Conservation (phyloP, 2,113 vertebrate genomes). For the Poicephalus meyeri region DNA sequence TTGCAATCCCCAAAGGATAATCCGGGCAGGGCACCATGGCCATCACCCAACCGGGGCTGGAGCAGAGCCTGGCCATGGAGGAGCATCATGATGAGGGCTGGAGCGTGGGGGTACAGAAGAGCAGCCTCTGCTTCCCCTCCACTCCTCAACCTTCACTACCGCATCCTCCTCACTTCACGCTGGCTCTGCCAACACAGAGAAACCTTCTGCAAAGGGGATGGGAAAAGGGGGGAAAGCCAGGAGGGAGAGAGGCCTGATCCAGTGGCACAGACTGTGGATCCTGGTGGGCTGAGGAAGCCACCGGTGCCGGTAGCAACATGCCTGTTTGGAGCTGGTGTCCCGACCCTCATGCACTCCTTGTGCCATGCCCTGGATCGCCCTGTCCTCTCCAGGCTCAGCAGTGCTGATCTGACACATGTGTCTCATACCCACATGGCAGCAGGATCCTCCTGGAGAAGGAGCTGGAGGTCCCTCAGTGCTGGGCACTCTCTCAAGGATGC, state of each 20-base stretch:
- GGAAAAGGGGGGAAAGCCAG: background rate
- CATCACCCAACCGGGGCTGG: background rate
- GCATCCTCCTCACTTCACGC: background rate
- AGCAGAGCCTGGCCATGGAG: rapidly evolving
- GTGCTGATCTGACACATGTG: background rate
- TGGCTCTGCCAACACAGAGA: rapidly evolving
- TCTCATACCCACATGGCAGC: background rate
- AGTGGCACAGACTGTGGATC: background rate
- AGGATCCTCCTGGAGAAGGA: background rate
- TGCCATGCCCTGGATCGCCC: background rate
- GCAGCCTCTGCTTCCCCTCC: background rate
- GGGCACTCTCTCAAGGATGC: background rate
- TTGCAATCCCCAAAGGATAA: background rate
- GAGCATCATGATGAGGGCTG: background rate
- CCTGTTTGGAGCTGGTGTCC: background rate
- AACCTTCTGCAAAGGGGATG: background rate
- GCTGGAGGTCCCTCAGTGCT: background rate
- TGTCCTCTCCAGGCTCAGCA: background rate
- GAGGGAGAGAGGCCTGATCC: background rate
- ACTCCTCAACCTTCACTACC: background rate
- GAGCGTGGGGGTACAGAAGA: rapidly evolving
- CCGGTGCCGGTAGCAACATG: background rate
- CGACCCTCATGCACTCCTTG: background rate
- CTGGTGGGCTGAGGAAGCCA: background rate
- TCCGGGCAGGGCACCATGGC: rapidly evolving